Evolutionary conservation across 2,113 vertebrate species (phyloP), one percentile per base, ranked within the genome.

Genomic region (Rhynchomys soricoides): DNA sequence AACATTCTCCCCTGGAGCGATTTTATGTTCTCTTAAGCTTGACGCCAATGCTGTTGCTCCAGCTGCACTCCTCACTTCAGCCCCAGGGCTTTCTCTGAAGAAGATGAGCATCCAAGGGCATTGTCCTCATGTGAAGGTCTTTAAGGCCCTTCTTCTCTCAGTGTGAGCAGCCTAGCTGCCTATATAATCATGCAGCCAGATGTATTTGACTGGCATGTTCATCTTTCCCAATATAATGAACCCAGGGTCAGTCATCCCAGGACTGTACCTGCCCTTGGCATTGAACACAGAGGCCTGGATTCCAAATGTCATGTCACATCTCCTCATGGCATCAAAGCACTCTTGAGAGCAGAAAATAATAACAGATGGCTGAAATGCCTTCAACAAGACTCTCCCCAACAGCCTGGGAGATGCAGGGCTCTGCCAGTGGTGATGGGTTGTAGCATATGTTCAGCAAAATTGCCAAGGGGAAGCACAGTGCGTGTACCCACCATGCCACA

Each of bases 311-410:
- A 97, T 89, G 95, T 94, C 79, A 52, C 78, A 97, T 97, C 73
- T 95, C 93, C n/a, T 98, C 94, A 94, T 66, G 62, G 92, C 83
- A 95, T 91, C 93, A 75, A 93, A 96, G 91, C 43, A 83, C 89
- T 45, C 96, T 79, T 24, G 93, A 95, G 94, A 98, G 52, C 66
- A 97, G 94, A 92, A 92, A 96, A 91, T 91, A 95, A 89, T 89
- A 96, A 95, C 97, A 97, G 96, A 98, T 98, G 97, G 97, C 77
- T 93, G 82, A 95, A 92, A 86, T 95, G 96, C 95, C 93, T 95
- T 97, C 94, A 91, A 74, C 92, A 64, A 95, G 96, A 64, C 86
- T 89, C 86, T 62, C 88, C 68, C 45, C 89, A 93, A 95, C 92
- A 85, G 66, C 59, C 86, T 0, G 31, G 55, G 94, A 95, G 89